Base-by-base conservation (phyloP, 1,140 invertebrate genomes). In the Trichonephila inaurata region DNA sequence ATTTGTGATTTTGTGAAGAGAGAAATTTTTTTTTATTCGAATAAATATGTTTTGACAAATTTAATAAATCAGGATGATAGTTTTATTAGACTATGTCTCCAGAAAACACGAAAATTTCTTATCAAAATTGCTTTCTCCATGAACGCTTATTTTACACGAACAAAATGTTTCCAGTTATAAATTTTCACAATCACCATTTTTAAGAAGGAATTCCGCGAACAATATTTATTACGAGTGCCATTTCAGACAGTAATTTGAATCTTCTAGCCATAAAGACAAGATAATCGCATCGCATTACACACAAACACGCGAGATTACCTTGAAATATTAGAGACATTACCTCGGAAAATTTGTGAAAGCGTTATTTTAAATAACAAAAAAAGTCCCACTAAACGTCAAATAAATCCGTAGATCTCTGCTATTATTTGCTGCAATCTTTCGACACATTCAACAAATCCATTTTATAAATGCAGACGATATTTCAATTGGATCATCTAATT, bases 251-350 rank as follows among this genome's bases (percentile, higher is more conserved):
- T 72, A 77, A 89, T 89, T 51, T 28, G 62, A 89, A 61, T 18
- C 62, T 60, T 72, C 19, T 89, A 24, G 28, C 72, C 24, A 82
- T 77, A 77, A 62, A 91, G 21, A 40, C 24, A 83, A 61, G 33
- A 91, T 83, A 91, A 83, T 91, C 51, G 24, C 33, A 33, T 24
- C 3, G 72, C 90, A 85, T 91, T 91, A 61, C 21, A 28, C 18
- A 16, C 61, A 83, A 83, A 91, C 58, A 61, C 77, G 7, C 86
- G n/a, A 91, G 81, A 91, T 91, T 91, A 91, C 28, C 60, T 14
- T 91, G 90, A 91, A 85, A 83, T 91, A 91, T 91, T 58, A 91
- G 28, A 16, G 33, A 81, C 90, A 91, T 91, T 91, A 91, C 19
- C 18, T 14, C n/a, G 51, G 33, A 40, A 83, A 91, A 91, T 85